Base-by-base conservation (phyloP, 1,140 invertebrate species). In the Bombus balteatus region DNA sequence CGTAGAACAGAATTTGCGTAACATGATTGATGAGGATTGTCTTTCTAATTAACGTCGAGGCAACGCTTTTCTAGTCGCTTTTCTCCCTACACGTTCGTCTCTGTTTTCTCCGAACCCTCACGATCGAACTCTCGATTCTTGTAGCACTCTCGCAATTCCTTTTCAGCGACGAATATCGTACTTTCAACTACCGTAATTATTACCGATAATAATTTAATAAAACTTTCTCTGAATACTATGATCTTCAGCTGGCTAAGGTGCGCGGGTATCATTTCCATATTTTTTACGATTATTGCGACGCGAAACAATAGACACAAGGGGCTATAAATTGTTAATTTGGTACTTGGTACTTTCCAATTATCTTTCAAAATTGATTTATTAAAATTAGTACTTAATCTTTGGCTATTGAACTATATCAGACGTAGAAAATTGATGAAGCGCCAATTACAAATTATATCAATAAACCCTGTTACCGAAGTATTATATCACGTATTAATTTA, bases 1-100 rank as follows among this genome's bases (percentile, higher is more conserved):
- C 37, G 59, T 59, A 34, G 25, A n/a, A 39, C 15, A 43, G 76
- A 68, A 79, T 79, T 70, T 68, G 65, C 41, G 65, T 37, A 80
- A 80, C 65, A 53, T 80, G 78, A 80, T 80, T 80, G 34, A 80
- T 79, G 77, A 78, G 62, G 25, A 79, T 80, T 80, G 62, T 68
- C 77, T 37, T 34, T 18, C 62, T 79, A 79, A 79, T 68, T 79
- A 79, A 43, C 77, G 34, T 12, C 68, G 22, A 70, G 41, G 9
- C 39, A 25, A 13, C 47, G n/a, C 39, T 66, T 43, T 47, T 32
- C 41, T 41, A 43, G n/a, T 18, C 32, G 25, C 22, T 79, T 68
- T 79, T 41, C 62, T 66, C 43, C 70, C 62, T 53, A 53, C 18
- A 53, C 47, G 47, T 18, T 53, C 47, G 18, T 53, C 76, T 77